These are phyloP conservation scores for Vombatus ursinus DNA, from an alignment of 2,113 vertebrate species.

Conservation along the genomic window DNA sequence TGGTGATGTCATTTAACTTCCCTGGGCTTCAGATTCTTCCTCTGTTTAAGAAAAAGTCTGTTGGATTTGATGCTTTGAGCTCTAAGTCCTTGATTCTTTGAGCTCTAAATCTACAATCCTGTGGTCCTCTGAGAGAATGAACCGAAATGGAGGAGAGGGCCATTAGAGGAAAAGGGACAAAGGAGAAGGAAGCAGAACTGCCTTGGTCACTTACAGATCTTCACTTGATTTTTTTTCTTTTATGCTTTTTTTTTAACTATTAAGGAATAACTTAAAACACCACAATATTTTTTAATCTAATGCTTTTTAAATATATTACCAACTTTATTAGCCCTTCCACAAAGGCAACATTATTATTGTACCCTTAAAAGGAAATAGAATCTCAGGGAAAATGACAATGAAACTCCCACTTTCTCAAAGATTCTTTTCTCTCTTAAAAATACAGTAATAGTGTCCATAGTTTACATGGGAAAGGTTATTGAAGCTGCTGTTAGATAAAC, in stretches of 20 bases:
- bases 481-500: neutral
- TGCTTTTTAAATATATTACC: neutral
- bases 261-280: neutral
- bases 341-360: neutral
- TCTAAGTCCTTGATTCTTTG: no score
- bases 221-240: neutral
- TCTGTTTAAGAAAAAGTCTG: neutral
- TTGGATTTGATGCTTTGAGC: neutral
- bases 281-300: neutral
- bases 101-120: neutral
- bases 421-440: neutral
- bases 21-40: neutral
- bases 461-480: neutral
- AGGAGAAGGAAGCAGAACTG: neutral
- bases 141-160: neutral
- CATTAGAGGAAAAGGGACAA: neutral
- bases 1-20: neutral
- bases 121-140: neutral
- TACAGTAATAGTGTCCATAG: no score
- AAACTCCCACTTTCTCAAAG: neutral
- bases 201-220: neutral
- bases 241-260: neutral
- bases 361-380: neutral
- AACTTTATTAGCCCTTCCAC: neutral
- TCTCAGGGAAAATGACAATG: neutral